Percentiles rank a stretch among this genome's conserved stretches.
phyloP scores from a whole-genome alignment of 2,113 vertebrate species.

The Melanocharis versteri region DNA sequence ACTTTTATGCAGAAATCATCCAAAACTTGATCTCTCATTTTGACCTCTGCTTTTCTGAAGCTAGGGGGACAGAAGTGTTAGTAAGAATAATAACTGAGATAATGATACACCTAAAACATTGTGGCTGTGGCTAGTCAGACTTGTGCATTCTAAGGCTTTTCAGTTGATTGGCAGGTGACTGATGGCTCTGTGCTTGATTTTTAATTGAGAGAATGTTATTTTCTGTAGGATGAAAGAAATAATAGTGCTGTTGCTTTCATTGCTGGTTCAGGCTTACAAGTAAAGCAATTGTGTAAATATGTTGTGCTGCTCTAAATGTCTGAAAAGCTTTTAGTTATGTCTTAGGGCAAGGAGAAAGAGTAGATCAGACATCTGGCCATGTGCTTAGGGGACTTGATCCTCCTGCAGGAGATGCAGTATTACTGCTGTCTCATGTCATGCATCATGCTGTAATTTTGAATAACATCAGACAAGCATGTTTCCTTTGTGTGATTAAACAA shows the following conservation, averaged over 20 bases:
- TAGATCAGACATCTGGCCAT: not conserved
- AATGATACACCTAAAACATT: not conserved
- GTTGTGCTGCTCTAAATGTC: not conserved
- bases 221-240: not conserved
- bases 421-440: constrained; percentile 43
- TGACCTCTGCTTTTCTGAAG: not conserved
- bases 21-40: not conserved
- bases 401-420: constrained; percentile 6
- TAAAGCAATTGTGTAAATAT: not conserved
- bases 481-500: not conserved
- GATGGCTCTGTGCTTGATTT: not conserved
- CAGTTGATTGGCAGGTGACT: not conserved
- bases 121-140: not conserved
- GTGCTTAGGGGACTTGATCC: not conserved
- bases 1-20: not conserved
- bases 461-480: not conserved
- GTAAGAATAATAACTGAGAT: not conserved
- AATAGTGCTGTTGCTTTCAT: not conserved
- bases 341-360: not conserved
- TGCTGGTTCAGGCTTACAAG: not conserved
- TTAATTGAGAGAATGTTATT: not conserved
- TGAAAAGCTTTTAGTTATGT: not conserved
- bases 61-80: not conserved
- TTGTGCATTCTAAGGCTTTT: not conserved
- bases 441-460: not conserved